phyloP scores from a whole-genome alignment of 2,797 vertebrate genomes.

The Cheirogaleus major region DNA sequence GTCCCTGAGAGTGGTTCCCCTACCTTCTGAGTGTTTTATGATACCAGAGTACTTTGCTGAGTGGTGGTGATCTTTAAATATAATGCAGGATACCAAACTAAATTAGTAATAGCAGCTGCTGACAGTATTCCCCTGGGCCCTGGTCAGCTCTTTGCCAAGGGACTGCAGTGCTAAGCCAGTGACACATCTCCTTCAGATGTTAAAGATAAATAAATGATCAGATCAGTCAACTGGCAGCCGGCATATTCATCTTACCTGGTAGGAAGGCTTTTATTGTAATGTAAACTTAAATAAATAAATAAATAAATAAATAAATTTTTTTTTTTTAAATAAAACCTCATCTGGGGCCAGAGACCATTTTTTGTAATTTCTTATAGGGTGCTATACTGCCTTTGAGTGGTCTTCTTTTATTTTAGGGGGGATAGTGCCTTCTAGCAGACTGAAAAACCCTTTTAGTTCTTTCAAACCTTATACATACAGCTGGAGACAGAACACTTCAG shows the following conservation, averaged over 20 bases:
- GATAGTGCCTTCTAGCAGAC: not conserved
- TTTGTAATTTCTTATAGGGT: not conserved
- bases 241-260: not conserved
- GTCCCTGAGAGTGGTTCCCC: not conserved
- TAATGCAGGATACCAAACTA: not conserved
- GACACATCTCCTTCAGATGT: not conserved
- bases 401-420: not conserved
- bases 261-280: not conserved
- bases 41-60: not conserved
- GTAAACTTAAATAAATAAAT: not conserved
- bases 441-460: not conserved
- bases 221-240: not conserved
- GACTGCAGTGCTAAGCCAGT: not conserved
- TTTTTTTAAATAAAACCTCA: not conserved
- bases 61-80: slow-evolving; percentile 61
- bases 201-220: slow-evolving; percentile 36
- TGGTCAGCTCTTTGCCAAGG: not conserved
- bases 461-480: not conserved
- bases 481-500: not conserved
- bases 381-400: not conserved
- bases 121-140: not conserved
- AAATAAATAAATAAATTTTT: not conserved
- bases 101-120: slow-evolving; percentile 39
- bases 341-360: not conserved
- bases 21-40: not conserved